Base-by-base conservation (phyloP, 2,113 vertebrate genomes). In the Dipodomys stephensi region DNA sequence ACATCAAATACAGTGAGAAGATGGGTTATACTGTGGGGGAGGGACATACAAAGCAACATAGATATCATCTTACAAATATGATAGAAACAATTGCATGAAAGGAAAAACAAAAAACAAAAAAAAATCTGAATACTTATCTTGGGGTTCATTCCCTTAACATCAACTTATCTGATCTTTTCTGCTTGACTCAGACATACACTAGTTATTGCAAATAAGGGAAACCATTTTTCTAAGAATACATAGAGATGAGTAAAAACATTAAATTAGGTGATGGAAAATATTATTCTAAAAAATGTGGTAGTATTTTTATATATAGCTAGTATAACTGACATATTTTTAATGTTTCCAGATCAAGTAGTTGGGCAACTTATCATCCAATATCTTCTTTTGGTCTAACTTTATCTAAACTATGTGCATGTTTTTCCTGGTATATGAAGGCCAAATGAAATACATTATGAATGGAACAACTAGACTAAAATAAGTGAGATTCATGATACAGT, bases 361-460 rank as follows among this genome's bases (percentile, higher is more conserved):
- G 12, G 79, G 57, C 19, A 77, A 78, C 57, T 81, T 2, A 74
- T 12, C 64, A 12, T 91, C 65, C 64, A 67, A 46, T 87, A 23
- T 76, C 68, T 88, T 64, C n/a, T 95, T 88, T 83, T 18, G 74
- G 67, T 84, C 35, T 28, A 86, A 13, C 53, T 16, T 49, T 81
- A 87, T 87, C 46, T 60, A 78, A 89, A 85, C 23, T 72, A 89
- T 83, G 3, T 28, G 9, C 76, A 35, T 86, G 0, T 89, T 83
- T 87, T 85, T 32, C 46, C 44, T 78, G 67, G 7, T 81, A 60
- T 27, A 69, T 65, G 30, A 22, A 25, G 7, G 27, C 30, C 46
- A 90, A 90, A 92, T 71, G 13, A 93, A 91, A 89, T 83, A 78
- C 35, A 69, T 92, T 86, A 62, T 83, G 92, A 85, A 80, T 62